Percentiles rank a stretch among this genome's conserved stretches.
These are phyloP conservation scores for Parazoanthus atlanticus DNA, from an alignment of 92 coral and sea anemone species.

Conservation along the genomic window DNA sequence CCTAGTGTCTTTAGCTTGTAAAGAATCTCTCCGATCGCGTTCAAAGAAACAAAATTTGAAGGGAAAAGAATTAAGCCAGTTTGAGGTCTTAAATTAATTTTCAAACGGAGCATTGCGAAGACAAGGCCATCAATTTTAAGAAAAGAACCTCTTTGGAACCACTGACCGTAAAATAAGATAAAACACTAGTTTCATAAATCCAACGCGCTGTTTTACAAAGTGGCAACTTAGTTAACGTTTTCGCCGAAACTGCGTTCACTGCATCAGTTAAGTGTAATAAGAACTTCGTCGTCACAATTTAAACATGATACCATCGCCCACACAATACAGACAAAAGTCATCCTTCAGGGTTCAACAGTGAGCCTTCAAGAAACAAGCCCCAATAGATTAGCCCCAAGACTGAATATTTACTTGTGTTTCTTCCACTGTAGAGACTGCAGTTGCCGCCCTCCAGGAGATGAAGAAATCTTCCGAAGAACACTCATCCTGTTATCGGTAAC, in stretches of 20 bases:
- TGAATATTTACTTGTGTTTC: neutral
- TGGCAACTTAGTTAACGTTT: too few relatives aligned
- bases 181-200: neutral
- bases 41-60: too few relatives aligned
- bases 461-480: slow-evolving; percentile 62
- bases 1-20: neutral
- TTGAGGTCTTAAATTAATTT: too few relatives aligned
- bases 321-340: neutral
- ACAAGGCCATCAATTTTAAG: too few relatives aligned
- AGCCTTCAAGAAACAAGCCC: neutral
- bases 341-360: neutral
- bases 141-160: too few relatives aligned
- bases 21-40: too few relatives aligned
- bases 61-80: neutral
- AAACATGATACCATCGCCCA: neutral
- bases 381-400: neutral
- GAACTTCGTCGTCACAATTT: neutral
- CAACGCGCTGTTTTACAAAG: neutral
- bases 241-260: neutral
- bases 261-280: too few relatives aligned
- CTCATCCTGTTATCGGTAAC: slow-evolving; percentile 65
- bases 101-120: neutral
- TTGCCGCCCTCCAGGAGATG: slow-evolving; percentile 75
- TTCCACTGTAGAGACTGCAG: slow-evolving; percentile 62
- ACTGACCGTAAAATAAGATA: too few relatives aligned